Evolutionary conservation across 2,113 vertebrate species (phyloP).

Genomic region (Oncorhynchus keta): DNA sequence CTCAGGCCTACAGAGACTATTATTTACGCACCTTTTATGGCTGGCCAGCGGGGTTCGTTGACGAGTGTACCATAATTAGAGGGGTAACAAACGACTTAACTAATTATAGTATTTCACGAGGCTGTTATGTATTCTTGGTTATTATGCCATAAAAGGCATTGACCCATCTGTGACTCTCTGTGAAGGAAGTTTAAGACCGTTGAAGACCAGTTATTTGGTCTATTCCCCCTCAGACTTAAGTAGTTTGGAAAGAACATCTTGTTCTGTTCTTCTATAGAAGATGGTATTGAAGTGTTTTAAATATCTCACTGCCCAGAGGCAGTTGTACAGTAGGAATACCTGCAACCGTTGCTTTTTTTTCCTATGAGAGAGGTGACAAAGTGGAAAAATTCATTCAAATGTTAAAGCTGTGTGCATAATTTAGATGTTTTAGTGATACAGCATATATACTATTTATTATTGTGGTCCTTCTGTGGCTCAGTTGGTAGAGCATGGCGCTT

Average conservation of each 20-base stretch:
- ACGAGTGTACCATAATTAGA: slow-evolving; percentile 56
- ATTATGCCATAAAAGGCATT: slow-evolving; percentile 43
- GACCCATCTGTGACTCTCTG: slow-evolving; percentile 13
- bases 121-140: slow-evolving; percentile 54
- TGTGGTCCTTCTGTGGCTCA: too few relatives aligned
- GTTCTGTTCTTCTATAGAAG: background rate
- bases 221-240: background rate
- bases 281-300: background rate
- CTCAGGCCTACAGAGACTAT: slow-evolving; percentile 45
- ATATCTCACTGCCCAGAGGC: background rate
- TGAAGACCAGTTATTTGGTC: slow-evolving; percentile 20
- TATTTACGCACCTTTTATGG: slow-evolving; percentile 67
- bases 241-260: slow-evolving; percentile 13
- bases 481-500: too few relatives aligned
- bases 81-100: slow-evolving; percentile 64
- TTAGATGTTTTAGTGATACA: background rate
- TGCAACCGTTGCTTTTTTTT: too few relatives aligned
- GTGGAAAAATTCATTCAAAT: too few relatives aligned
- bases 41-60: slow-evolving; percentile 49
- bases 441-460: too few relatives aligned
- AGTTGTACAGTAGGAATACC: background rate
- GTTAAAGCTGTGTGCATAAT: too few relatives aligned
- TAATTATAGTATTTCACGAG: slow-evolving; percentile 57
- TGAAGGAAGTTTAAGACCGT: background rate
- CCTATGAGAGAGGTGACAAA: too few relatives aligned